Evolutionary conservation across 2,888 invertebrate species (phyloP).

Genomic region (Nysson spinosus): DNA sequence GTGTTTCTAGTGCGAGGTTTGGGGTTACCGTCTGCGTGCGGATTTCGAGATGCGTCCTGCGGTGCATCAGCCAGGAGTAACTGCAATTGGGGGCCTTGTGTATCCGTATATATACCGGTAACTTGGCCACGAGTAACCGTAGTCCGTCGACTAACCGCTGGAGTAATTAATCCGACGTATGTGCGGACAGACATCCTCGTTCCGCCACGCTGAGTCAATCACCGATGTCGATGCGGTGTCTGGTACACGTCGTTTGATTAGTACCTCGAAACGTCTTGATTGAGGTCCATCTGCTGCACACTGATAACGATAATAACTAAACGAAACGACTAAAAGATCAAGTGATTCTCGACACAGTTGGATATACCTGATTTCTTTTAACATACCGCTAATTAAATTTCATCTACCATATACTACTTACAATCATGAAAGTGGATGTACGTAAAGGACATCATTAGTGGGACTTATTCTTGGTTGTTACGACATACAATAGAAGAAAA

Average conservation of each 20-base stretch:
- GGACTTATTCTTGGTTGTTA: no score
- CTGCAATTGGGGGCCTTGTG: slow-evolving; percentile 44
- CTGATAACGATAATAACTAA: slow-evolving; percentile 3
- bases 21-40: slow-evolving; percentile 49
- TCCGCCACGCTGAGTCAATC: slow-evolving; percentile 42
- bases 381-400: no score
- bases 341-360: no score
- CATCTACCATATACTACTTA: no score
- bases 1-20: slow-evolving; percentile 53
- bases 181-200: slow-evolving; percentile 43
- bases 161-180: slow-evolving; percentile 58
- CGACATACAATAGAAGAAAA: no score
- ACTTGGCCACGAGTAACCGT: slow-evolving; percentile 48
- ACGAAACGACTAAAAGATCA: no score
- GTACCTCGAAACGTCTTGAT: slow-evolving; percentile 21
- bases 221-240: slow-evolving; percentile 27
- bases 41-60: slow-evolving; percentile 56
- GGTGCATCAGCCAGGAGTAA: slow-evolving; percentile 56
- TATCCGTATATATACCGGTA: slow-evolving; percentile 34
- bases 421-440: no score
- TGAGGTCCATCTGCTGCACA: slow-evolving; percentile 10
- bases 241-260: slow-evolving; percentile 30
- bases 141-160: slow-evolving; percentile 45
- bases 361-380: no score
- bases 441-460: no score